Evolutionary conservation across 1,140 invertebrate genomes (phyloP).

Genomic region (Calliphora vicina): DNA sequence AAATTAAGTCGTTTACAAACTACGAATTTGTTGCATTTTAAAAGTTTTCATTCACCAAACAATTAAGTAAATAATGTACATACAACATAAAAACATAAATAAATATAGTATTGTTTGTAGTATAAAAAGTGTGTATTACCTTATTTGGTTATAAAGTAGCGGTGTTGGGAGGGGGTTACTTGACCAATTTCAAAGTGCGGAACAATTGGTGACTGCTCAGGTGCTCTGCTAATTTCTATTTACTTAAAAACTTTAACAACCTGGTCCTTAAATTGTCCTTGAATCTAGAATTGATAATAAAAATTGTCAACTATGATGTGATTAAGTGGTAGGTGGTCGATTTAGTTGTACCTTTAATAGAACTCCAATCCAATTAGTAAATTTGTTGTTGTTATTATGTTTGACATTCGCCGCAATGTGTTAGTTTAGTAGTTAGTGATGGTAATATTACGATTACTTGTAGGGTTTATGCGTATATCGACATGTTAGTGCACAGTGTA

Average conservation of each 20-base stretch:
- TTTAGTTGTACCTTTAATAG: background rate
- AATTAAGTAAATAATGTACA: no score
- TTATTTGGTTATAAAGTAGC: background rate
- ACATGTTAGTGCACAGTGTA: no score
- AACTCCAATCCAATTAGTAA: slow-evolving; percentile 15
- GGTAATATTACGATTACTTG: background rate
- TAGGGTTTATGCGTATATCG: background rate
- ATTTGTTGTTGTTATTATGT: background rate
- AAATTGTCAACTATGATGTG: background rate
- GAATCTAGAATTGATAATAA: background rate
- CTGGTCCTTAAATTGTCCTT: slow-evolving; percentile 15
- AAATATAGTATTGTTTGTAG: no score
- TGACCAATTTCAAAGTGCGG: background rate
- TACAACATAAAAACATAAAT: no score
- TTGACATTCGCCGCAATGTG: slow-evolving; percentile 13
- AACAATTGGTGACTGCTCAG: background rate
- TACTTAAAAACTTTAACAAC: background rate
- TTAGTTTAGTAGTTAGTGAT: background rate
- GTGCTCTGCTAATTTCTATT: background rate
- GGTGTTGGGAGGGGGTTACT: background rate
- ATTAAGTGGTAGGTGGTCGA: background rate
- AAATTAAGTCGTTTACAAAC: no score
- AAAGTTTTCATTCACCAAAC: no score
- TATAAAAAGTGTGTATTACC: background rate
- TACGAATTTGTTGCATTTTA: no score